A percentile compares a stretch with the other conserved stretches of the same genome.
Evolutionary conservation across 2,113 vertebrate genomes (phyloP).

Genomic region (Calidris pygmaea): DNA sequence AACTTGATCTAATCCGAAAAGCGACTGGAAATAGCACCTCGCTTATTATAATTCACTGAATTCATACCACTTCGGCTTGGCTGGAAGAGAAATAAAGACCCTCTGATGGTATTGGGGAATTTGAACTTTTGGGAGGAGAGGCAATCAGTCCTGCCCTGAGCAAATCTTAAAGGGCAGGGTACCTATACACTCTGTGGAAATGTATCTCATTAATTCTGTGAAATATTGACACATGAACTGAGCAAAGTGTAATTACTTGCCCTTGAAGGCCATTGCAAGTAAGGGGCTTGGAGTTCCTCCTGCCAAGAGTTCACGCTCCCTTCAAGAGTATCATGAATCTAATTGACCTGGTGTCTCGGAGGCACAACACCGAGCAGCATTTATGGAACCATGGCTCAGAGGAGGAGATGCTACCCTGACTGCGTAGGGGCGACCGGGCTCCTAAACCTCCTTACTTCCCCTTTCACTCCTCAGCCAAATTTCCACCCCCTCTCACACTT

Average conservation of each 20-base stretch:
- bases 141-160: background rate
- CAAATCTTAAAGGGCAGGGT: constrained; percentile 15
- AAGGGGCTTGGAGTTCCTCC: background rate
- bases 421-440: fast-evolving
- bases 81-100: constrained; percentile 7
- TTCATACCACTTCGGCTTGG: background rate
- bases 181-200: background rate
- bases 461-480: background rate
- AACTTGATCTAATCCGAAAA: constrained; percentile 14
- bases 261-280: background rate
- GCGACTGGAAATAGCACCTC: background rate
- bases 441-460: background rate
- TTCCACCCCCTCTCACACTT: background rate
- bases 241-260: background rate
- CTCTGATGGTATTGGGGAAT: background rate
- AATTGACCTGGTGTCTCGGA: background rate
- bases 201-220: background rate
- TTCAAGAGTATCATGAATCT: constrained; percentile 2
- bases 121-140: constrained; percentile 13
- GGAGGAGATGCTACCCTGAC: background rate
- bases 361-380: background rate
- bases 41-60: background rate
- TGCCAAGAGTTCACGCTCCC: background rate
- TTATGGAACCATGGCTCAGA: background rate
- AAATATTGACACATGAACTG: constrained; percentile 16